Base-by-base conservation (phyloP, 1,140 invertebrate genomes). In the Drosophila tropicalis region DNA sequence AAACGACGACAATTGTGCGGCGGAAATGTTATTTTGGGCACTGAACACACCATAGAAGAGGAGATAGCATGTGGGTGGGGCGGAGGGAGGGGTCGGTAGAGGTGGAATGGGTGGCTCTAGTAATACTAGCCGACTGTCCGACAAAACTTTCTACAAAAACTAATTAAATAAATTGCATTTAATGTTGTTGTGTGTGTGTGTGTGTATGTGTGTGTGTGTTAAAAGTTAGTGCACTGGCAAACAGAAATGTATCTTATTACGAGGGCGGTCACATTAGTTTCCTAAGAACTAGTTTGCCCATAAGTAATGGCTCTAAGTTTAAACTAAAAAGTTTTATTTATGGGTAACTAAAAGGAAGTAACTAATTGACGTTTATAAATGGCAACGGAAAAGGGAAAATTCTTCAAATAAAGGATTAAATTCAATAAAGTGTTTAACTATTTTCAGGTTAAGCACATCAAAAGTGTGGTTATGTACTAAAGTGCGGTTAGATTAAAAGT, bases 141-240 rank as follows among this genome's bases (percentile, higher is more conserved):
- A 62, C 44, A 51, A 66, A 82, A 75, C 75, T 87, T 86, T 69
- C 69, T 40, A 61, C 56, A 47, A 87, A 87, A 86, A 82, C 82
- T 86, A 86, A 86, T 86, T 82, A 87, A 87, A 83, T 74, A 82
- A 86, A 86, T 86, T 79, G 62, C 75, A 87, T 79, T 87, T 70
- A 76, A 70, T 61, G 36, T 29, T 62, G 41, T 64, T 7, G 54
- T 65, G 39, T 64, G 25, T 56, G 62, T 41, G 47, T 41, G 34
- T 60, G 9, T 40, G 15, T n/a, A n/a, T 7, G 54, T 65, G 39
- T 64, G 25, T 39, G 58, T 41, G 34, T 25, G n/a, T 9, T 13
- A 22, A 22, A 61, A 72, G 68, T 75, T 76, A 47, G 75, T 79
- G 72, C 73, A 81, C 69, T 68, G 74, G 56, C 65, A 79, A 70